Evolutionary conservation across 2,888 invertebrate species (phyloP).

Genomic region (Pedicia rivosa): DNA sequence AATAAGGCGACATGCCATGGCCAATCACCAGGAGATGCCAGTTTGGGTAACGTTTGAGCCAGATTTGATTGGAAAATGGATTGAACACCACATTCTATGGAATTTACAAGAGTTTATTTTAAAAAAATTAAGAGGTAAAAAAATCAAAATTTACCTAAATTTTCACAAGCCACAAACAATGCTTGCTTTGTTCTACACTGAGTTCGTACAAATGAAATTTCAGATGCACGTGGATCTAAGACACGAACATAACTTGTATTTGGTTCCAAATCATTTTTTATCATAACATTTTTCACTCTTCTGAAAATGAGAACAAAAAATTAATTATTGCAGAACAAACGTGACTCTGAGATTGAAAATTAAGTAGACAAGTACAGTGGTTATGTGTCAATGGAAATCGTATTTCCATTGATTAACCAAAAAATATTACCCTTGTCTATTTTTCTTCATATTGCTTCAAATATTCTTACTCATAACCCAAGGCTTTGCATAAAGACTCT

Average conservation of each 20-base stretch:
- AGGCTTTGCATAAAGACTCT: conserved; percentile 56
- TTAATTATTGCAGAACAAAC: background rate
- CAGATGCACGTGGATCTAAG: conserved; percentile 61
- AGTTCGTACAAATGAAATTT: conserved; percentile 66
- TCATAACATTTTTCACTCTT: conserved; percentile 50
- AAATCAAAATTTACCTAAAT: no score
- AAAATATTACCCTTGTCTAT: no score
- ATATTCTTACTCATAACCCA: conserved; percentile 53
- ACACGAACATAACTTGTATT: conserved; percentile 60
- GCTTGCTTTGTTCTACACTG: conserved; percentile 62
- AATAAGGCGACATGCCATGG: conserved; percentile 82
- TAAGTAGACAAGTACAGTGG: background rate
- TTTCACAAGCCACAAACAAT: conserved; percentile 60
- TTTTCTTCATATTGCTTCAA: no score
- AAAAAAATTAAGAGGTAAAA: conserved; percentile 38
- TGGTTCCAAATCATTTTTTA: conserved; percentile 40
- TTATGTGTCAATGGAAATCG: no score
- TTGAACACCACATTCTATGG: conserved; percentile 58
- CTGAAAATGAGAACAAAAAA: conserved; percentile 30
- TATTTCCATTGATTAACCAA: no score
- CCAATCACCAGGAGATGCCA: conserved; percentile 72
- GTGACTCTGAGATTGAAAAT: background rate
- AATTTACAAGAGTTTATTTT: no score
- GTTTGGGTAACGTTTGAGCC: conserved; percentile 48
- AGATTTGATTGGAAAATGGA: conserved; percentile 28